Base-by-base conservation (phyloP, 2,113 vertebrate species). In the Heterochromis multidens region DNA sequence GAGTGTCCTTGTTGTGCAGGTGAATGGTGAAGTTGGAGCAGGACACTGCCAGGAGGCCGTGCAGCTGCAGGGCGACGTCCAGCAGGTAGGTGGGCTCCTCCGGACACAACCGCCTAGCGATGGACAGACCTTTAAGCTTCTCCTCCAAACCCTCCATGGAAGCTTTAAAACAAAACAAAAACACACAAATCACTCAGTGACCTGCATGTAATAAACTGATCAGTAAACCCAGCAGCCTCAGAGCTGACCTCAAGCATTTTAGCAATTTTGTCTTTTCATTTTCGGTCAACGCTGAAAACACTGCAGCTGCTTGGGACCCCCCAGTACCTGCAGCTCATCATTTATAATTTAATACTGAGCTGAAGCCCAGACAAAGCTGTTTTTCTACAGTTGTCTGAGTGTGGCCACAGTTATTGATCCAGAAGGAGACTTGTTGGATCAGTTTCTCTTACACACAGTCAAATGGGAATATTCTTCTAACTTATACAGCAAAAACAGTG, bases 71-170 rank as follows among this genome's bases (percentile, higher is more conserved):
- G 12, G 94, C 86, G 1, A 93, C 49, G 63, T 95, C 93, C 74
- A 96, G 88, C 57, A 96, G 88, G 87, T 96, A 96, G n/a, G 89
- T 88, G 35, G 93, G 89, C 2, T 94, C 95, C 3, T 84, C 79
- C 0, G 95, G 92, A 0, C 4, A 17, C 2, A 93, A 95, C 40
- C 97, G 96, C 58, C 93, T 92, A 4, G 96, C 94, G 10, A 99
- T 93, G 84, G 94, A 94, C 84, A 99, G 93, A 11, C 84, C 84
- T 13, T 90, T 93, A 19, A 99, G 96, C 43, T 94, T 95, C 77
- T 96, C 90, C 82, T 97, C 95, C 37, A 98, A 89, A 81, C 88
- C 92, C 88, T 97, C 97, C 97, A 99, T 96, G 12, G 10, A 59
- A 33, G 19, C 40, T 35, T 16, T 29, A 16, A 25, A 35, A 9